Percentiles rank a stretch among this genome's conserved stretches.
These are phyloP conservation scores for Pholis gunnellus DNA, from an alignment of 2,113 vertebrate species.

Conservation along the genomic window DNA sequence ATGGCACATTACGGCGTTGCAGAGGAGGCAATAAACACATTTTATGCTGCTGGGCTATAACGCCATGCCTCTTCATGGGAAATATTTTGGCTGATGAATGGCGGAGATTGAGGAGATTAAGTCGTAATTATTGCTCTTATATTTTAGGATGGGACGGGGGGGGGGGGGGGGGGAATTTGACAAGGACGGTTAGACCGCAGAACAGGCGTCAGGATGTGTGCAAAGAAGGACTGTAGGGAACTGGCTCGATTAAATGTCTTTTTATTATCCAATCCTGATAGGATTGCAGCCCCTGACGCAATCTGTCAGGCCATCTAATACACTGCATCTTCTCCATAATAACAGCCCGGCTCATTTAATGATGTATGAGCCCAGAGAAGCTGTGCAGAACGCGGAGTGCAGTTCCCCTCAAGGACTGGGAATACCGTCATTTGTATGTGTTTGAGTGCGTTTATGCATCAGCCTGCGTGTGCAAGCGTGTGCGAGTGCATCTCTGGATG, in stretches of 20 bases:
- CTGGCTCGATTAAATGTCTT: conserved; percentile 75
- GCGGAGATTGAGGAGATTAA: conserved; percentile 68
- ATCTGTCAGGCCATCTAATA: conserved; percentile 75
- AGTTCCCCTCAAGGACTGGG: conserved; percentile 29
- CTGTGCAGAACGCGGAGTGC: conserved; percentile 39
- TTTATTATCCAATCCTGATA: conserved; percentile 76
- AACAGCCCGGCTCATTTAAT: conserved; percentile 64
- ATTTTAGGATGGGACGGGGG: conserved; percentile 55
- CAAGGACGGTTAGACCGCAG: conserved; percentile 66
- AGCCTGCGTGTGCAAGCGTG: neutral
- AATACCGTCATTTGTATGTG: conserved; percentile 12
- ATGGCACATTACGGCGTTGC: conserved; percentile 56
- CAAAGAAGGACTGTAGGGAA: conserved; percentile 55
- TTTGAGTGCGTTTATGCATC: conserved; percentile 16
- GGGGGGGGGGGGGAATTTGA: conserved; percentile 51
- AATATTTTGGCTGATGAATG: conserved; percentile 59
- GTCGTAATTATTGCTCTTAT: conserved; percentile 73
- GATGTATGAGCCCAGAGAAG: conserved; percentile 55
- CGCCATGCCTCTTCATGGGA: conserved; percentile 41
- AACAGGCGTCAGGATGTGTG: conserved; percentile 30
- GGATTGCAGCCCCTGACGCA: conserved; percentile 70
- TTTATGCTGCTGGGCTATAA: conserved; percentile 47
- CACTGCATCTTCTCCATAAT: conserved; percentile 68
- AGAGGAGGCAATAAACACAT: conserved; percentile 64
- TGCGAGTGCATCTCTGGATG: neutral